A percentile compares a stretch with the other conserved stretches of the same genome.
phyloP scores from a whole-genome alignment of 1,140 invertebrate genomes.

The Prorops nasuta region DNA sequence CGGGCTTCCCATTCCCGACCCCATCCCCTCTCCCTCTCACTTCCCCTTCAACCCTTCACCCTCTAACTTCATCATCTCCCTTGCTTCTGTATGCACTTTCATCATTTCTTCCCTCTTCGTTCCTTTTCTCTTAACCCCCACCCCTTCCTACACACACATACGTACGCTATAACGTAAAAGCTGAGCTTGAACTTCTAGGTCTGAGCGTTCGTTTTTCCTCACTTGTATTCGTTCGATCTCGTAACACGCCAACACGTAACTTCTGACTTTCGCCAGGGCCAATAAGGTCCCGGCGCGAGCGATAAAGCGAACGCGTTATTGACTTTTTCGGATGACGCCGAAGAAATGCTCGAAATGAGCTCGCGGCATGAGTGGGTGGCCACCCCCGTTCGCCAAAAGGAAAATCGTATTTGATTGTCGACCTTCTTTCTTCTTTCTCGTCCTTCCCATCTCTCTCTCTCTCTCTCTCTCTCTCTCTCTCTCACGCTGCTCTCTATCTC shows the following conservation, averaged over 20 bases:
- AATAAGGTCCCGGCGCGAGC: conserved; percentile 14
- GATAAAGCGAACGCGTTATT: conserved; percentile 4
- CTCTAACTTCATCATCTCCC: conserved; percentile 10
- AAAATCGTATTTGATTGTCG: conserved; percentile 9
- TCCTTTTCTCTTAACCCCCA: no score
- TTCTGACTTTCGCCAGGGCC: conserved; percentile 13
- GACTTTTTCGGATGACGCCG: conserved; percentile 5
- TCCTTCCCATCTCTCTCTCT: background rate
- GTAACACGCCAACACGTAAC: no score
- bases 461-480: background rate
- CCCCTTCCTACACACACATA: no score
- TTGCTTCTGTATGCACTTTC: conserved; percentile 7
- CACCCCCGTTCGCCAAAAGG: background rate
- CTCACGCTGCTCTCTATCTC: background rate
- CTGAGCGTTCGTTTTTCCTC: no score
- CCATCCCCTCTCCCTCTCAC: conserved; percentile 7
- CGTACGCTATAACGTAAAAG: no score
- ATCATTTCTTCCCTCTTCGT: conserved; percentile 14
- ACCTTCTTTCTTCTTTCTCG: background rate
- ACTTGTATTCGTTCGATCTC: no score
- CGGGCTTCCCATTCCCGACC: conserved; percentile 22
- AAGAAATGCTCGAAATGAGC: conserved; percentile 3
- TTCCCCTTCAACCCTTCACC: no score
- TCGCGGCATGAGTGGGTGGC: background rate
- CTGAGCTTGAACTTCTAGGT: no score